A percentile compares a stretch with the other conserved stretches of the same genome.
phyloP scores from a whole-genome alignment of 2,888 invertebrate genomes.

The Acleris sparsana region DNA sequence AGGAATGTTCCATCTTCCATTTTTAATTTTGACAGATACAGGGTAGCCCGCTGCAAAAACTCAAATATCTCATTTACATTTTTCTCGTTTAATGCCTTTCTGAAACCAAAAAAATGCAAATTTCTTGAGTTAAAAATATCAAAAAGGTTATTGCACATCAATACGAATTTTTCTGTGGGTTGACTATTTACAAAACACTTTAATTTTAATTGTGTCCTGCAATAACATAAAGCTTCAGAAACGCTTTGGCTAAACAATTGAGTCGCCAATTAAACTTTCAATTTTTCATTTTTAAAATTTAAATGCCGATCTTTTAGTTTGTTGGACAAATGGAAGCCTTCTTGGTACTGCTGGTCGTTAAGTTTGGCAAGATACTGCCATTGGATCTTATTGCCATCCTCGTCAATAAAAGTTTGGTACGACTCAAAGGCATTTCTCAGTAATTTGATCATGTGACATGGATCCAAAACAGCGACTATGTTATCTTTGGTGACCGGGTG shows the following conservation, averaged over 20 bases:
- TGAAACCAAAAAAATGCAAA: constrained; percentile 32
- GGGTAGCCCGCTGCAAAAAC: constrained; percentile 3
- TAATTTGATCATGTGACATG: constrained; percentile 39
- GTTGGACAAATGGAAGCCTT: constrained; percentile 31
- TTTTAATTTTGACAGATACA: background rate
- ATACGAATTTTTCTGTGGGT: constrained; percentile 23
- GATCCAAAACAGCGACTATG: constrained; percentile 30
- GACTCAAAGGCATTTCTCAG: constrained; percentile 38
- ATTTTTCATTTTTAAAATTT: constrained; percentile 25
- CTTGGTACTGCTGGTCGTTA: constrained; percentile 30
- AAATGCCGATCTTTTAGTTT: constrained; percentile 30
- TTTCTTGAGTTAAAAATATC: constrained; percentile 37
- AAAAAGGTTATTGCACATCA: constrained; percentile 28
- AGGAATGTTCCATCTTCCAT: constrained; percentile 7
- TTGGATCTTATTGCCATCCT: constrained; percentile 19
- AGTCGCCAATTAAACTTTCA: constrained; percentile 28
- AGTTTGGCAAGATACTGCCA: constrained; percentile 24
- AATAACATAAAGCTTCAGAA: constrained; percentile 29
- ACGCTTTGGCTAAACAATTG: constrained; percentile 34
- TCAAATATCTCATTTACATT: constrained; percentile 29
- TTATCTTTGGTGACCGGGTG: constrained; percentile 34
- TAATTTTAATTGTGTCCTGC: constrained; percentile 20
- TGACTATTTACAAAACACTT: constrained; percentile 9
- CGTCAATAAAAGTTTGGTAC: constrained; percentile 32
- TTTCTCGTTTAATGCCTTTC: constrained; percentile 33